Evolutionary conservation across 2,113 vertebrate species (phyloP).

Genomic region (Centropus unirufus): DNA sequence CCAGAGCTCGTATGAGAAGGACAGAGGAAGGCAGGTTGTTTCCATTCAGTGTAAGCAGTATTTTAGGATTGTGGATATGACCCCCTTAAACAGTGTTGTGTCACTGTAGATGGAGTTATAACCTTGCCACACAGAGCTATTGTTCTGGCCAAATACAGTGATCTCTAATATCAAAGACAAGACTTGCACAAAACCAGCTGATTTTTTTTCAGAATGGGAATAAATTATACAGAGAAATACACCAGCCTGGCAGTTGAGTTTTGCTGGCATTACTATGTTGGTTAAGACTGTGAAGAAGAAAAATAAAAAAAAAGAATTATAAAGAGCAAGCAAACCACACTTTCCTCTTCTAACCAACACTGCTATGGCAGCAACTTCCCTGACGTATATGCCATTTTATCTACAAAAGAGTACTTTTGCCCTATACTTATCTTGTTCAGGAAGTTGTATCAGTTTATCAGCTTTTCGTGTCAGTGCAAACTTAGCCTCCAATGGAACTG

Average conservation of each 20-base stretch:
- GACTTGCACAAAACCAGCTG: background rate
- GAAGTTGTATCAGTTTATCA: conserved; percentile 44
- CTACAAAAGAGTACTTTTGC: conserved; percentile 5
- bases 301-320: background rate
- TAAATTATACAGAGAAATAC: background rate
- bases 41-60: background rate
- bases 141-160: background rate
- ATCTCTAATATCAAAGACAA: background rate
- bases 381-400: background rate
- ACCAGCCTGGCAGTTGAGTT: background rate
- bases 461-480: conserved; percentile 22
- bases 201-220: background rate
- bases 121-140: background rate
- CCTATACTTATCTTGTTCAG: conserved; percentile 28
- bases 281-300: background rate
- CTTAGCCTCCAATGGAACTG: conserved; percentile 26
- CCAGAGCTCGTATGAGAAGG: background rate
- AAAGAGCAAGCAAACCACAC: conserved; percentile 15
- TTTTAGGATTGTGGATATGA: conserved; percentile 7
- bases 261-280: background rate
- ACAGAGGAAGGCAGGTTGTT: background rate
- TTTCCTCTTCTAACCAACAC: conserved; percentile 10
- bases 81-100: background rate
- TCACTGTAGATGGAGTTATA: background rate
- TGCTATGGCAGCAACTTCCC: background rate